Percentiles rank a stretch among this genome's conserved stretches.
These are phyloP conservation scores for Conger conger DNA, from an alignment of 2,113 vertebrate genomes.

Conservation along the genomic window DNA sequence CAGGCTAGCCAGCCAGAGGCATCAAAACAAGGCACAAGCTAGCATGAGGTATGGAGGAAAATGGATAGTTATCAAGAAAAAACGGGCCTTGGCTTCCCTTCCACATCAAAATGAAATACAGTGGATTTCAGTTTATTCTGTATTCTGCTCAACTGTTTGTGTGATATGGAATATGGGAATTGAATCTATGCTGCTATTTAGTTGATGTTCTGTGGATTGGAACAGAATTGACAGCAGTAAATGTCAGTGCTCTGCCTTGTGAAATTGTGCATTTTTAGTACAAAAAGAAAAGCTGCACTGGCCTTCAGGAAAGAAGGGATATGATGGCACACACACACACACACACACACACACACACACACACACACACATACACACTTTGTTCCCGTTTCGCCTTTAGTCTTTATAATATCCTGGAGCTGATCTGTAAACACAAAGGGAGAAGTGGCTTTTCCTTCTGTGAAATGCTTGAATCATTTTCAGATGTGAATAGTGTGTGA, in stretches of 20 bases:
- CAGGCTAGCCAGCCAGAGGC: neutral
- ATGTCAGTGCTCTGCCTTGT: slow-evolving; percentile 2
- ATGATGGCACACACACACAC: neutral
- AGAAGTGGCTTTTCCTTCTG: neutral
- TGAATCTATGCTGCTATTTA: neutral
- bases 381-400: neutral
- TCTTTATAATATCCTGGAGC: neutral
- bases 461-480: neutral
- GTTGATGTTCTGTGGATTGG: neutral
- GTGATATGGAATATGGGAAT: neutral
- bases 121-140: neutral
- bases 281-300: neutral
- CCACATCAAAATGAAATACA: neutral
- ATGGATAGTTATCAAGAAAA: neutral
- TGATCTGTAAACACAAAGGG: neutral
- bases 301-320: neutral
- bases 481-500: neutral
- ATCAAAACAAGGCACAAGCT: neutral
- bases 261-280: neutral
- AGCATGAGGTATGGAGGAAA: neutral
- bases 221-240: neutral
- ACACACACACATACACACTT: neutral
- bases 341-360: neutral
- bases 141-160: neutral
- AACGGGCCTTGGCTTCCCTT: neutral